phyloP scores from a whole-genome alignment of 2,113 vertebrate genomes.

The Hylia prasina region DNA sequence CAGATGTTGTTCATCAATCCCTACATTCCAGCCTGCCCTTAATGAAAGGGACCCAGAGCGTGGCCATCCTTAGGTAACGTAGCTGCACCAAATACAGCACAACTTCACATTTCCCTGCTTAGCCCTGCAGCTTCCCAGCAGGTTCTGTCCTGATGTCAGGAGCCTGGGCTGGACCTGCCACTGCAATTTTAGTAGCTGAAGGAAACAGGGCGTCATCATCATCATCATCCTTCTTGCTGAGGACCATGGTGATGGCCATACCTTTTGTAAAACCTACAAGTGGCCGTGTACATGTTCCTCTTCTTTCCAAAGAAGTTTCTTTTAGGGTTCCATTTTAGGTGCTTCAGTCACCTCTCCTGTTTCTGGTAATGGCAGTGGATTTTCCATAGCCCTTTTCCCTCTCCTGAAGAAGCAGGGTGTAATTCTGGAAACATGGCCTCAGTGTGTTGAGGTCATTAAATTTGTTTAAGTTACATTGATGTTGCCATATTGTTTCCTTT shows the following conservation, averaged over 20 bases:
- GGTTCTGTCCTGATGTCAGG: fast-evolving
- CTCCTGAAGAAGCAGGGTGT: not conserved
- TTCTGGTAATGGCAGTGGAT: not conserved
- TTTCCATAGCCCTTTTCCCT: not conserved
- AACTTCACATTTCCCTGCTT: not conserved
- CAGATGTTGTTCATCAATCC: not conserved
- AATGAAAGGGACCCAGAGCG: fast-evolving
- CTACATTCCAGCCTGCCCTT: not conserved
- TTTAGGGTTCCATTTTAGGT: not conserved
- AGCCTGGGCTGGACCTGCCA: not conserved
- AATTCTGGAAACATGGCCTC: not conserved
- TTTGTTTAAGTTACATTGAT: not conserved
- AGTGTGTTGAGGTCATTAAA: not conserved
- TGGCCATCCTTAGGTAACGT: fast-evolving
- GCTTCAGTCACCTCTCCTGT: not conserved
- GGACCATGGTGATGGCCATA: not conserved
- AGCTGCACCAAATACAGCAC: not conserved
- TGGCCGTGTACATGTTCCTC: not conserved
- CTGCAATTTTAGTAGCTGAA: not conserved
- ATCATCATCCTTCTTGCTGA: not conserved
- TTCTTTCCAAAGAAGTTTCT: not conserved
- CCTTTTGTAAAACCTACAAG: not conserved
- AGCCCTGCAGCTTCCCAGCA: not conserved
- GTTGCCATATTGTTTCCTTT: not conserved
- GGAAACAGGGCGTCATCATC: not conserved